phyloP scores from a whole-genome alignment of 2,797 vertebrate species.

The Aplochiton taeniatus region DNA sequence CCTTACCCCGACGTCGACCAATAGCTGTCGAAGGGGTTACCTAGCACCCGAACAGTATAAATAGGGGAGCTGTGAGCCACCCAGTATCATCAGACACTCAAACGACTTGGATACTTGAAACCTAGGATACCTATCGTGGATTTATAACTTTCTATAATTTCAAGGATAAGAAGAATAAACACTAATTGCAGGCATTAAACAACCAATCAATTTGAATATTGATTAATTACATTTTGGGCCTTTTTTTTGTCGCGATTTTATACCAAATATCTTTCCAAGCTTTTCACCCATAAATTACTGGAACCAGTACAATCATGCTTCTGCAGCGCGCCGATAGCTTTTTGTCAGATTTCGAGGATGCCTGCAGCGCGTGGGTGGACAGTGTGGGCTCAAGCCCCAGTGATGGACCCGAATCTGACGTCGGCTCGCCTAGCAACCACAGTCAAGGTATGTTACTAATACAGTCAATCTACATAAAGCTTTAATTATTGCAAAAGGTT shows the following conservation, averaged over 20 bases:
- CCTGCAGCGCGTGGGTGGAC: conserved; percentile 73
- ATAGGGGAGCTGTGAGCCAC: conserved; percentile 55
- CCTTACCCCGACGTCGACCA: conserved; percentile 85
- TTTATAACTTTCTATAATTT: conserved; percentile 3
- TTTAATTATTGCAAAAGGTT: too few species aligned
- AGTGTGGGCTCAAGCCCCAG: conserved; percentile 64
- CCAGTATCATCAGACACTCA: conserved; percentile 55
- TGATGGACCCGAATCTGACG: conserved; percentile 54
- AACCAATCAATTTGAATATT: not conserved
- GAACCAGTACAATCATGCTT: conserved; percentile 46
- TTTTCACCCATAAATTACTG: not conserved
- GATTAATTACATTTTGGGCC: not conserved
- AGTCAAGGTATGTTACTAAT: conserved; percentile 31
- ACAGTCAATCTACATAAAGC: too few species aligned
- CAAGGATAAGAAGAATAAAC: conserved; percentile 31
- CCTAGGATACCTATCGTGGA: not conserved
- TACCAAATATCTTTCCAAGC: not conserved
- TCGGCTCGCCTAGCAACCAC: conserved; percentile 59
- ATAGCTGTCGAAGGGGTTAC: conserved; percentile 75
- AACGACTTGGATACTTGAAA: conserved; percentile 14
- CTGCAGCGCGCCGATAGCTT: conserved; percentile 67
- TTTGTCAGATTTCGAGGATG: conserved; percentile 71
- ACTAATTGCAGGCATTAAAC: not conserved
- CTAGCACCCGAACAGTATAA: conserved; percentile 83
- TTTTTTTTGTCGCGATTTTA: not conserved